phyloP scores from a whole-genome alignment of 2,888 invertebrate species.

The Campoplex nolae region DNA sequence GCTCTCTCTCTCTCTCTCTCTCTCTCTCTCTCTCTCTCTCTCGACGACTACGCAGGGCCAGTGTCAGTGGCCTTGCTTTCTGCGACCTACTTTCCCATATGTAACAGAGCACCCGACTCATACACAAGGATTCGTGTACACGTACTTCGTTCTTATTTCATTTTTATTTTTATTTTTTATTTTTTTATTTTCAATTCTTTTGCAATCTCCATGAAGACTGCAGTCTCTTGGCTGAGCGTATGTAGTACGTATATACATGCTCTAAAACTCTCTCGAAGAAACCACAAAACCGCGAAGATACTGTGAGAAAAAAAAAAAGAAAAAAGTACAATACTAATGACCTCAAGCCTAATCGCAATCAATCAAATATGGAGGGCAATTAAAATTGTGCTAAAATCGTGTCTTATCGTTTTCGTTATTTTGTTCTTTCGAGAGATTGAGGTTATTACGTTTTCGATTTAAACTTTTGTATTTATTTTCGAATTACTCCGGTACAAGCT shows the following conservation, averaged over 20 bases:
- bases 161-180: neutral
- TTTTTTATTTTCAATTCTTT: neutral
- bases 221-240: constrained; percentile 7
- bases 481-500: no score
- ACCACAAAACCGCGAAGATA: constrained; percentile 18
- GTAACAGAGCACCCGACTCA: constrained; percentile 66
- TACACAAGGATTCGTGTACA: constrained; percentile 35
- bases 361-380: constrained; percentile 17
- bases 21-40: constrained; percentile 55
- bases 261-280: constrained; percentile 24
- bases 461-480: no score
- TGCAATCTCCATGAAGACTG: constrained; percentile 35
- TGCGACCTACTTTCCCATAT: constrained; percentile 83
- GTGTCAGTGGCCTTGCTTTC: constrained; percentile 85
- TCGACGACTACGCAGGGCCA: constrained; percentile 71
- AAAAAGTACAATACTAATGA: constrained; percentile 30
- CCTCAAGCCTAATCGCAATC: constrained; percentile 2
- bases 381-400: neutral
- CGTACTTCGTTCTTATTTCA: constrained; percentile 5
- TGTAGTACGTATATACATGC: neutral
- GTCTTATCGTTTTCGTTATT: neutral
- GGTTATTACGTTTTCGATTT: no score
- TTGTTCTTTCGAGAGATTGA: neutral
- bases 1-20: constrained; percentile 61
- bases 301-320: constrained; percentile 20